Conservation (phyloP, 2,113 vertebrate genomes). For the Hypanus sabinus region DNA sequence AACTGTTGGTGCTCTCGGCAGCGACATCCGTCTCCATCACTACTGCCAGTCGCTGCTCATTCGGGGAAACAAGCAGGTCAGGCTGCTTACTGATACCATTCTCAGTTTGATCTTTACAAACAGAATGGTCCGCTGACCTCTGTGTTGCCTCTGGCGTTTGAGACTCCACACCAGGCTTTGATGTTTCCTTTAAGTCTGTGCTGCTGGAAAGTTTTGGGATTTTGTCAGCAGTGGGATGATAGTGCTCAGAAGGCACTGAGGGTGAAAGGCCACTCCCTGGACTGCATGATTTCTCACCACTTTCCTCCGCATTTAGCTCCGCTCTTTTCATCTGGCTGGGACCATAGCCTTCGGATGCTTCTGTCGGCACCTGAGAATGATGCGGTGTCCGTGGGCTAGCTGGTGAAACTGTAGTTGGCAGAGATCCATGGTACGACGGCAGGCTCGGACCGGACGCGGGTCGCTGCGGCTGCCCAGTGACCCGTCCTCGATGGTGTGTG, state of each 20-base stretch:
- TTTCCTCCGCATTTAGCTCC: not conserved
- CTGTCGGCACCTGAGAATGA: not conserved
- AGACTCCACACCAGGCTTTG: not conserved
- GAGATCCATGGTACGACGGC: not conserved
- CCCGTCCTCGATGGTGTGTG: constrained; percentile 63
- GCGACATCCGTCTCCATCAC: not conserved
- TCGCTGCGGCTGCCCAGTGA: constrained; percentile 38
- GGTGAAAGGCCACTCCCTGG: not conserved
- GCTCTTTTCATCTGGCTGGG: not conserved
- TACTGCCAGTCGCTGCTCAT: not conserved
- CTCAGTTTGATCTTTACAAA: not conserved
- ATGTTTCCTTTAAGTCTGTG: not conserved
- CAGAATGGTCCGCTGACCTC: not conserved
- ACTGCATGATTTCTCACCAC: too few relatives aligned
- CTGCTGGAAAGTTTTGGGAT: not conserved
- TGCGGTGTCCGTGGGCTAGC: not conserved
- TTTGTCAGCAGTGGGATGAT: not conserved
- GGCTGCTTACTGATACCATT: not conserved
- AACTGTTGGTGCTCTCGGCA: not conserved
- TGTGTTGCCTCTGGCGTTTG: not conserved
- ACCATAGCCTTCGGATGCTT: too few relatives aligned
- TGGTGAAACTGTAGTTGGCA: not conserved
- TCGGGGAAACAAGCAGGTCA: not conserved
- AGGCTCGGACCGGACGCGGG: not conserved
- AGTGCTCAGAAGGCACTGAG: not conserved